A percentile compares a stretch with the other conserved stretches of the same genome.
Conservation (phyloP, 2,888 invertebrate genomes). For the Protophormia terraenovae region DNA sequence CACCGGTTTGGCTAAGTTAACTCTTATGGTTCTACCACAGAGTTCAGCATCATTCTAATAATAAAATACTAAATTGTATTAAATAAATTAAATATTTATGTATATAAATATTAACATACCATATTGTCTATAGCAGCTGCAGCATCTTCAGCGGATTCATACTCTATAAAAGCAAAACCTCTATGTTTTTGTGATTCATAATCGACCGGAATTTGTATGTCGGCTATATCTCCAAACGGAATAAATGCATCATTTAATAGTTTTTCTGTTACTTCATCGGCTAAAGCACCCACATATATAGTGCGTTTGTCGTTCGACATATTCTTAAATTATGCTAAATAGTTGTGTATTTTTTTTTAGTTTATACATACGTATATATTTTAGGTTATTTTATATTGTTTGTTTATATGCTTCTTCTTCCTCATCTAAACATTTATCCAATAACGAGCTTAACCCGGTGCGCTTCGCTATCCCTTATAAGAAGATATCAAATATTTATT, state of each 20-base stretch:
- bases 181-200: constrained; percentile 98
- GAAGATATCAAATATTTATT: too few species aligned
- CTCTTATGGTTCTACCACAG: constrained; percentile 97
- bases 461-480: too few species aligned
- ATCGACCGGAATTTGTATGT: constrained; percentile 97
- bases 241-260: constrained; percentile 97
- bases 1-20: constrained; percentile 98
- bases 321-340: background rate
- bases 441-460: too few species aligned
- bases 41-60: constrained; percentile 97
- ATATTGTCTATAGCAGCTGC: constrained; percentile 99
- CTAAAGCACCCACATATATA: constrained; percentile 92
- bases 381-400: constrained; percentile 52
- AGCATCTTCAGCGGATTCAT: constrained; percentile 98
- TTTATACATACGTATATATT: background rate
- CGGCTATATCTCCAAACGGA: constrained; percentile 99
- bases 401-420: constrained; percentile 28
- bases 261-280: constrained; percentile 98
- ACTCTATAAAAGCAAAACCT: constrained; percentile 99
- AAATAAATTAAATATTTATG: background rate
- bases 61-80: background rate
- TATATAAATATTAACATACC: constrained; percentile 83
- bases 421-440: background rate
- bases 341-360: background rate
- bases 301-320: constrained; percentile 89